A percentile compares a stretch with the other conserved stretches of the same genome.
These are phyloP conservation scores for Papilio aristodemus DNA, from an alignment of 1,140 invertebrate species.

Conservation along the genomic window DNA sequence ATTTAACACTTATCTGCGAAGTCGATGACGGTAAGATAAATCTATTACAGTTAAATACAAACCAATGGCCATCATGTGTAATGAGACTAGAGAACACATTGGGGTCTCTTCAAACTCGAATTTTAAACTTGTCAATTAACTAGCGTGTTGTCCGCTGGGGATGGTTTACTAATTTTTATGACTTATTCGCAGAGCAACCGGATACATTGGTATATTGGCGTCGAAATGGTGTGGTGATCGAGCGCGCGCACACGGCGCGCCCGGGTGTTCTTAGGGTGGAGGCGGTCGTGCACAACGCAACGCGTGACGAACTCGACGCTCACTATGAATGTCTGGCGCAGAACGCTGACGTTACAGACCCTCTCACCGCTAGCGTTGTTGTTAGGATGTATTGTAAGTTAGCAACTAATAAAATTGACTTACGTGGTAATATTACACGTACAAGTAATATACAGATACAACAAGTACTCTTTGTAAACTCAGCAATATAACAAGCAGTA, in stretches of 20 bases:
- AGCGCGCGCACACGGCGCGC: slow-evolving; percentile 44
- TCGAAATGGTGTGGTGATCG: slow-evolving; percentile 56
- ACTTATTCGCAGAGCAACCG: slow-evolving; percentile 45
- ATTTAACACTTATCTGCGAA: slow-evolving; percentile 61
- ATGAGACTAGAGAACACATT: too few relatives aligned
- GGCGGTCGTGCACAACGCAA: slow-evolving; percentile 50
- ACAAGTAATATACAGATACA: too few relatives aligned
- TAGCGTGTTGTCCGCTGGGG: background rate
- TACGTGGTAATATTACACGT: too few relatives aligned
- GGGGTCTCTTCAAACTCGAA: too few relatives aligned
- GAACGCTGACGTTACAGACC: slow-evolving; percentile 68
- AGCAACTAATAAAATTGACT: too few relatives aligned
- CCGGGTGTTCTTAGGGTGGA: slow-evolving; percentile 51
- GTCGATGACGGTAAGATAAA: slow-evolving; percentile 55
- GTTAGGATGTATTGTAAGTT: slow-evolving; percentile 71
- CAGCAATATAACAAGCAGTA: too few relatives aligned
- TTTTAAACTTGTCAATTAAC: too few relatives aligned
- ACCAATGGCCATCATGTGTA: too few relatives aligned
- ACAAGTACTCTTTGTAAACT: too few relatives aligned
- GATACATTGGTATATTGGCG: slow-evolving; percentile 66
- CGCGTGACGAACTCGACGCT: slow-evolving; percentile 59
- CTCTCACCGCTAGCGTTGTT: slow-evolving; percentile 54
- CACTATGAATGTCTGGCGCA: slow-evolving; percentile 70
- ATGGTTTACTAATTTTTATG: background rate
- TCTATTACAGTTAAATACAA: too few relatives aligned